Percentiles rank a stretch among this genome's conserved stretches.
Conservation (phyloP, 2,888 invertebrate genomes). For the Epirrita christyi region DNA sequence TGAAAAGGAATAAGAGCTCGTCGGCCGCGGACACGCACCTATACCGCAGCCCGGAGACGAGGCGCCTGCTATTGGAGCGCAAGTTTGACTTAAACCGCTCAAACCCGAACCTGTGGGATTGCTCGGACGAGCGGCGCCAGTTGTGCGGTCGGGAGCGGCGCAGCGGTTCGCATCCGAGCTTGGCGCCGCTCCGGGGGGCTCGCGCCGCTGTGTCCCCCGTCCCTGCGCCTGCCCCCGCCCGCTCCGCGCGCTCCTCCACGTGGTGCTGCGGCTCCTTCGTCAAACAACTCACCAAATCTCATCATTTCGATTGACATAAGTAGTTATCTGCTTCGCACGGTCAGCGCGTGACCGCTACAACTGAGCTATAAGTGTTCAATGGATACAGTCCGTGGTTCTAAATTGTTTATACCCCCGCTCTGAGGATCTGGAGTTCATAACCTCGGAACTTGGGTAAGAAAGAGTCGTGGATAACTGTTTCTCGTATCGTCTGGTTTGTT, state of each 20-base stretch:
- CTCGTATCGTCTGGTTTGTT: too few species aligned
- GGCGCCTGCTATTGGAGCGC: slow-evolving; percentile 68
- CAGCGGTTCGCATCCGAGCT: slow-evolving; percentile 69
- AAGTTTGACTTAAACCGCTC: slow-evolving; percentile 77
- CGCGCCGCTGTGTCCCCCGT: slow-evolving; percentile 85
- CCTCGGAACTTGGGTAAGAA: too few species aligned
- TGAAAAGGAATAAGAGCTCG: slow-evolving; percentile 80
- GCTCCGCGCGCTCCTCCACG: slow-evolving; percentile 86
- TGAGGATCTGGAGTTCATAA: too few species aligned
- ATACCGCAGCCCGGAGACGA: slow-evolving; percentile 67
- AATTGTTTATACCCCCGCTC: too few species aligned
- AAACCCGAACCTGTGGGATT: slow-evolving; percentile 77
- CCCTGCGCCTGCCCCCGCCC: slow-evolving; percentile 51
- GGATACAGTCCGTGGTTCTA: neutral
- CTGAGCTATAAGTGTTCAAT: neutral
- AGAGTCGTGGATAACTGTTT: too few species aligned
- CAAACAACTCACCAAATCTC: slow-evolving; percentile 90
- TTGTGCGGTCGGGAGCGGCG: slow-evolving; percentile 60
- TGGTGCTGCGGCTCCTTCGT: slow-evolving; percentile 93
- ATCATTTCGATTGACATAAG: slow-evolving; percentile 87
- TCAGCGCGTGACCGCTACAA: slow-evolving; percentile 20
- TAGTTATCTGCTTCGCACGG: slow-evolving; percentile 42
- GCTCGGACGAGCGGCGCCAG: slow-evolving; percentile 60
- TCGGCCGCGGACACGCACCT: slow-evolving; percentile 74
- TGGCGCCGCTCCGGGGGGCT: slow-evolving; percentile 16